Evolutionary conservation across 2,888 invertebrate genomes (phyloP).

Genomic region (Lasioglossum calceatum): DNA sequence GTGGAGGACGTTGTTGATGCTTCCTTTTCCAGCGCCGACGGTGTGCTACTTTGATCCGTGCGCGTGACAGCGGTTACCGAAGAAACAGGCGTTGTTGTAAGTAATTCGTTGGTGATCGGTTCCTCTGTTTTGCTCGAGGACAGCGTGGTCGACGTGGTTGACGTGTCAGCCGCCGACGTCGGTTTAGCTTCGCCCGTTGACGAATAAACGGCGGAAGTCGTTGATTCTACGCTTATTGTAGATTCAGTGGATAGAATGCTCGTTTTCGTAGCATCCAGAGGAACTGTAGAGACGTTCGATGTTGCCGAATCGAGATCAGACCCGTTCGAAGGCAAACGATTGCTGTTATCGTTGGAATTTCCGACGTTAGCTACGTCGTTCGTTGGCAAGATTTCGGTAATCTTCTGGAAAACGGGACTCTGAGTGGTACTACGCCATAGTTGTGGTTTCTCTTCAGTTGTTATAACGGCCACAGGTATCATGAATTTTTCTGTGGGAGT

Average conservation of each 20-base stretch:
- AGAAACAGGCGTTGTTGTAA: not conserved
- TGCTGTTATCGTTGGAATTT: not conserved
- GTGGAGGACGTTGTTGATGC: conserved; percentile 49
- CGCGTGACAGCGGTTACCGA: not conserved
- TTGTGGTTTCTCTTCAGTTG: conserved; percentile 73
- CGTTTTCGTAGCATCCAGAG: not conserved
- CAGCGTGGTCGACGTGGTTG: not conserved
- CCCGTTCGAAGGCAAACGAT: not conserved
- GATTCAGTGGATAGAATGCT: not conserved
- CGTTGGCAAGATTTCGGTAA: not conserved
- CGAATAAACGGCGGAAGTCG: not conserved
- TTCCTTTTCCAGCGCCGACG: not conserved
- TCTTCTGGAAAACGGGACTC: conserved; percentile 17
- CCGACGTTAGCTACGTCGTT: not conserved
- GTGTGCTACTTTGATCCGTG: not conserved
- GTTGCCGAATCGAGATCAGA: not conserved
- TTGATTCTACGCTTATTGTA: not conserved
- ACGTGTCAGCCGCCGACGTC: not conserved
- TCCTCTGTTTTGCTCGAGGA: not conserved
- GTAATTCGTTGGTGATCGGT: not conserved
- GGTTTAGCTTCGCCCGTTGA: not conserved
- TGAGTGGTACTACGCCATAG: conserved; percentile 5
- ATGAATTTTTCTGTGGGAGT: conserved; percentile 76
- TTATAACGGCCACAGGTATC: conserved; percentile 82
- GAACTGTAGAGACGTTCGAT: not conserved